Evolutionary conservation across 2,797 vertebrate species (phyloP).

Genomic region (Syngnathus acus): DNA sequence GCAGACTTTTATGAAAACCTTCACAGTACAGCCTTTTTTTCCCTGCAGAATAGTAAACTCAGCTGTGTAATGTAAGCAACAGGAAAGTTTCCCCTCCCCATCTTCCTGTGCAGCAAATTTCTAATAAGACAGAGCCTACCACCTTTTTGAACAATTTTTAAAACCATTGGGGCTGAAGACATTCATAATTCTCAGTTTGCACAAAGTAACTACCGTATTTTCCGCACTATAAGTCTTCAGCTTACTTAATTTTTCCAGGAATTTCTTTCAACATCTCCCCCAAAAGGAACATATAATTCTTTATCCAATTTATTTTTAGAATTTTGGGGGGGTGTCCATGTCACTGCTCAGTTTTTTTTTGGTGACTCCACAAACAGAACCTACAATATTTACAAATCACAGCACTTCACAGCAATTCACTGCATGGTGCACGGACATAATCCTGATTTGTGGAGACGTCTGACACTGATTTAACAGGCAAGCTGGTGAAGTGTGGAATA

Average conservation of each 20-base stretch:
- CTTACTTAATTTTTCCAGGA: too few relatives aligned
- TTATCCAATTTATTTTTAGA: too few relatives aligned
- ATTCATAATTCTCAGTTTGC: neutral
- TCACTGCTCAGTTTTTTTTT: neutral
- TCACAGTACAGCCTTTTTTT: neutral
- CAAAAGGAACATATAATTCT: too few relatives aligned
- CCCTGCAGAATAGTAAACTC: neutral
- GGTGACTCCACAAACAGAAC: neutral
- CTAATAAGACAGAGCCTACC: neutral
- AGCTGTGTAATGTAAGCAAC: neutral
- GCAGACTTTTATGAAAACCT: slow-evolving; percentile 1
- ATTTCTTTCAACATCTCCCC: too few relatives aligned
- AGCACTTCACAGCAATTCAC: neutral
- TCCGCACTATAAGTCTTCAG: too few relatives aligned
- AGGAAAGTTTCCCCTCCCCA: neutral
- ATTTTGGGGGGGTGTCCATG: too few relatives aligned
- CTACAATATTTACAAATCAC: neutral
- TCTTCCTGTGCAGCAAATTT: neutral
- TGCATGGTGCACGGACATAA: neutral
- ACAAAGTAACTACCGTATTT: neutral
- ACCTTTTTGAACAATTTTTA: neutral
- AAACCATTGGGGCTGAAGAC: neutral
- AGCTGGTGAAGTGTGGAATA: neutral
- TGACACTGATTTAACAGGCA: neutral
- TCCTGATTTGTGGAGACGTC: neutral